phyloP scores from a whole-genome alignment of 2,888 invertebrate genomes.

The Pyralis farinalis region DNA sequence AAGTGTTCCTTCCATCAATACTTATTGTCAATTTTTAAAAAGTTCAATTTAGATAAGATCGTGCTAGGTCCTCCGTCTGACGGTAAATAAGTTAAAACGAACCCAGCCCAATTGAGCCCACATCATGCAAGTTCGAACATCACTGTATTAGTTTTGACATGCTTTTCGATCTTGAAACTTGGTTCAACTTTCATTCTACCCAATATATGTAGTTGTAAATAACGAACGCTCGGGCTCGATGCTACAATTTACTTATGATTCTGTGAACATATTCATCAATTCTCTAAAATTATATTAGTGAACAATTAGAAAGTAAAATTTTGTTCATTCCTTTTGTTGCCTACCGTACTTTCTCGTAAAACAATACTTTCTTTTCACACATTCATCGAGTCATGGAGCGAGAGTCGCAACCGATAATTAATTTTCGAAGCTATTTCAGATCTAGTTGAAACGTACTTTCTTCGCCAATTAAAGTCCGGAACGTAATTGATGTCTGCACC shows the following conservation, averaged over 20 bases:
- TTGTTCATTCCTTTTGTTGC: slow-evolving; percentile 21
- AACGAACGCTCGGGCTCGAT: too few species aligned
- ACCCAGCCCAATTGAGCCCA: slow-evolving; percentile 20
- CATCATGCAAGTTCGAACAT: slow-evolving; percentile 41
- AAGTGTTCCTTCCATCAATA: too few species aligned
- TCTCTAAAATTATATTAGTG: neutral
- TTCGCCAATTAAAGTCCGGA: slow-evolving; percentile 5
- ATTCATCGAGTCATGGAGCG: slow-evolving; percentile 33
- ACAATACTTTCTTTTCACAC: slow-evolving; percentile 48
- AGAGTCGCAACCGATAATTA: slow-evolving; percentile 18
- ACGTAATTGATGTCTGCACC: neutral
- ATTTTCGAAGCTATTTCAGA: slow-evolving; percentile 8
- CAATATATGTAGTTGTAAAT: too few species aligned
- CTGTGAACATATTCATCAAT: too few species aligned
- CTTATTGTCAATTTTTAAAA: too few species aligned
- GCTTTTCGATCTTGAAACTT: slow-evolving; percentile 11
- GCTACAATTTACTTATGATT: too few species aligned
- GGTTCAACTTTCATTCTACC: too few species aligned
- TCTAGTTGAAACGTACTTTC: slow-evolving; percentile 4
- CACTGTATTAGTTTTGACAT: slow-evolving; percentile 31
- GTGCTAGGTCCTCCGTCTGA: too few species aligned
- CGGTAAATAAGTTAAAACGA: neutral
- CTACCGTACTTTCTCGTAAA: slow-evolving; percentile 41
- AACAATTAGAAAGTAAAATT: slow-evolving; percentile 12
- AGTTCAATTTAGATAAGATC: too few species aligned